These are phyloP conservation scores for Labrus mixtus DNA, from an alignment of 2,113 vertebrate species.

Conservation along the genomic window DNA sequence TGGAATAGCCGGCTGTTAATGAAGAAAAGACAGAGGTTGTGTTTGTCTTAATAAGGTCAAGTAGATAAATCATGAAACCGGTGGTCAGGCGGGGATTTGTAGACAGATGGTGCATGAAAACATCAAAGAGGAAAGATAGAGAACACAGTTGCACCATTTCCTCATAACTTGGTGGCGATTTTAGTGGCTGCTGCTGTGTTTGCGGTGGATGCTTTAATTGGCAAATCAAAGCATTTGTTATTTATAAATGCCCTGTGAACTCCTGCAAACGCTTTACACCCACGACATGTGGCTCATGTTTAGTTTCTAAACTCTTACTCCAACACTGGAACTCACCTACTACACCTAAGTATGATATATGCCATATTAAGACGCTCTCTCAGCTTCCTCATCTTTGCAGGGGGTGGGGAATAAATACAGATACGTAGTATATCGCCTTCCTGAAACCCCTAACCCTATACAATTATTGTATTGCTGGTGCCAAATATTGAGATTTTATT, in stretches of 20 bases:
- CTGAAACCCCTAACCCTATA: no score
- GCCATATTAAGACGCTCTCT: no score
- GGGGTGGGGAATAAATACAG: no score
- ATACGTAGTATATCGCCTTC: no score
- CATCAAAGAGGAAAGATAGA: background rate
- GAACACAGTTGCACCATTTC: background rate
- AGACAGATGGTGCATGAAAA: background rate
- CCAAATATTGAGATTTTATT: no score
- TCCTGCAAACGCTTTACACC: background rate
- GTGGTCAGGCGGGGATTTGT: background rate
- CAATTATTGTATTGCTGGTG: no score
- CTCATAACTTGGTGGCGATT: background rate
- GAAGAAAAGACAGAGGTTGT: background rate
- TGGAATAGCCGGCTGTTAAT: background rate
- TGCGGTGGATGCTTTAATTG: background rate
- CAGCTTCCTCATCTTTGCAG: no score
- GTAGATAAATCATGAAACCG: background rate
- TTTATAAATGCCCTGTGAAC: background rate
- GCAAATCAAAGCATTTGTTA: background rate
- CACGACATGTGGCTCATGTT: background rate
- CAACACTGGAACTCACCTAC: no score
- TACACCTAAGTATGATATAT: no score
- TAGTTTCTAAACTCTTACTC: background rate
- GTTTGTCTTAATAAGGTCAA: conserved; percentile 18
- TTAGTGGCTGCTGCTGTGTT: background rate